Base-by-base conservation (phyloP, 2,888 invertebrate species). In the Volucella inflata region DNA sequence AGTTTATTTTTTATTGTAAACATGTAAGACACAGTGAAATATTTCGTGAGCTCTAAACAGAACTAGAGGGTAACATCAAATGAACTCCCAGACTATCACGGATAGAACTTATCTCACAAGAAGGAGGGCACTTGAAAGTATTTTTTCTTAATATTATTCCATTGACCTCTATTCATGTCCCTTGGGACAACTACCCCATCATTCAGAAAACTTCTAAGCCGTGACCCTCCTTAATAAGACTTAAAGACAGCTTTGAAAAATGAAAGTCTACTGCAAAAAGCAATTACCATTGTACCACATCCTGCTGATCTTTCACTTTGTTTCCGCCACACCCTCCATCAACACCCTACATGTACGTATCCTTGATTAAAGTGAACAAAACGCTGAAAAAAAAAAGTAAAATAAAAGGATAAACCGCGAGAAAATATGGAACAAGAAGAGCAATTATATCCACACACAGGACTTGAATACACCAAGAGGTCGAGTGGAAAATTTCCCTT, bases 331-430 rank as follows among this genome's bases (percentile, higher is more conserved):
- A 10, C 6, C 38, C 68, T 16, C 51, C 8, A n/a, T 21, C 46
- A 42, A 50, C 55, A 46, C 36, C 40, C 57, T 40, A 17, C 71
- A 71, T 82, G 62, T 55, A 64, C 51, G 78, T 78, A 53, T 78
- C 72, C 72, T 83, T 83, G 78, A 83, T 83, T 83, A 72, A 83
- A 82, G 71, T 72, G 82, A 44, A 68, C 62, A 16, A 65, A 72
- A 60, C 11, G 30, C 42, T 51, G 36, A 60, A 36, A 55, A 6
- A 8, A 12, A 1, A 14, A 12, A 36, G 21, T 16, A 51, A 14
- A 53, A 51, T 21, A 53, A 51, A 40, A 46, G 46, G 8, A 51
- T n/a, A n/a, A 57, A 51, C 48, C 8, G 11, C 10, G 30, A 62
- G 36, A 38, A 53, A 77, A 83, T 67, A 50, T 70, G 64, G 79